Evolutionary conservation across 1,140 invertebrate species (phyloP).

Genomic region (Calephelis virginiensis): DNA sequence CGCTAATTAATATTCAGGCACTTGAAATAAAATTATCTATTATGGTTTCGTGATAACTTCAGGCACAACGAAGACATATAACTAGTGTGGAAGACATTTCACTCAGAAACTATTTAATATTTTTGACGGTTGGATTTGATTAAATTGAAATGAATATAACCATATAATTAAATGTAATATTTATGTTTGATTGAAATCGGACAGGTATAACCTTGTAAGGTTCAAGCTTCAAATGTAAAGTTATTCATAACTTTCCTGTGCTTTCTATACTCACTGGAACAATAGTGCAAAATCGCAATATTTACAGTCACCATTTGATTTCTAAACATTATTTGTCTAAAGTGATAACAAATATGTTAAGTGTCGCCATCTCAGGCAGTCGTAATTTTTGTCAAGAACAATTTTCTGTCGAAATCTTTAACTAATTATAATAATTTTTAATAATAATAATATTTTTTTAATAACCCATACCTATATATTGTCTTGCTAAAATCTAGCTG

Average conservation of each 20-base stretch:
- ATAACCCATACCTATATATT: too few relatives aligned
- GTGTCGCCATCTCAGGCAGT: too few relatives aligned
- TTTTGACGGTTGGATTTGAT: constrained; percentile 51
- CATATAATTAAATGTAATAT: too few relatives aligned
- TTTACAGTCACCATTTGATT: neutral
- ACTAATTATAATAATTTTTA: too few relatives aligned
- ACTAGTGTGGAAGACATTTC: constrained; percentile 31
- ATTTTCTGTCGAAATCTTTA: too few relatives aligned
- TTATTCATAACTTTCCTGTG: neutral
- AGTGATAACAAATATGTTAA: too few relatives aligned
- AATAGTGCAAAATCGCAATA: neutral
- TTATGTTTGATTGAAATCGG: neutral
- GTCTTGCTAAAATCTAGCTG: too few relatives aligned
- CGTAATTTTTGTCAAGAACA: too few relatives aligned
- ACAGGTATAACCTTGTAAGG: neutral
- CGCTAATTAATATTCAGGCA: neutral
- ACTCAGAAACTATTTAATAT: constrained; percentile 56
- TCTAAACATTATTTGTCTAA: too few relatives aligned
- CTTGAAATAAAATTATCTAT: constrained; percentile 3
- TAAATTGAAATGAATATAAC: constrained; percentile 1
- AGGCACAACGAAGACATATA: constrained; percentile 40
- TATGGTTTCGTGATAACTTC: constrained; percentile 18
- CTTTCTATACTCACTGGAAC: neutral
- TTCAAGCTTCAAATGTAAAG: neutral
- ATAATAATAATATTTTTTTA: too few relatives aligned